Percentiles rank a stretch among this genome's conserved stretches.
These are phyloP conservation scores for Aleiodes leptofemur DNA, from an alignment of 2,888 invertebrate genomes.

Conservation along the genomic window DNA sequence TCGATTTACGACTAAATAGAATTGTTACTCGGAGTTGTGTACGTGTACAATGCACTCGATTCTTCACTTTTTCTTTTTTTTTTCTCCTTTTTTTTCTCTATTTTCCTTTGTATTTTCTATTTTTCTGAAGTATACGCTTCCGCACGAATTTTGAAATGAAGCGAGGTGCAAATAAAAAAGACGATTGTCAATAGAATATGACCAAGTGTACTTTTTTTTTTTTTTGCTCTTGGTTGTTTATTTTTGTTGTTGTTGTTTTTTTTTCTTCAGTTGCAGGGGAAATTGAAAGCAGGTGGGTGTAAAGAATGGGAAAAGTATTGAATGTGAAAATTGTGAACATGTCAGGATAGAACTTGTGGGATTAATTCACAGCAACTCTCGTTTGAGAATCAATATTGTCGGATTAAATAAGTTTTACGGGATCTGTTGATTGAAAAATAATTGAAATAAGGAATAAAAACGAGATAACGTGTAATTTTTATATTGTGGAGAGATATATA, in stretches of 20 bases:
- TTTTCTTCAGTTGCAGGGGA: not conserved
- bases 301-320: conserved; percentile 8
- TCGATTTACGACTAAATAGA: conserved; percentile 28
- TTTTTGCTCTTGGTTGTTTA: not conserved
- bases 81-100: not conserved
- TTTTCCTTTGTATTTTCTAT: not conserved
- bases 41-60: not conserved
- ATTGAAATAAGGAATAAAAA: too few species aligned
- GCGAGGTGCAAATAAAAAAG: not conserved
- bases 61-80: not conserved
- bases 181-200: conserved; percentile 20
- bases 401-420: not conserved
- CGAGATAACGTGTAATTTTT: too few species aligned
- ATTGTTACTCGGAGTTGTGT: conserved; percentile 21
- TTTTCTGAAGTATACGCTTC: not conserved
- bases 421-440: not conserved
- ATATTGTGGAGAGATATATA: too few species aligned
- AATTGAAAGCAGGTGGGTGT: conserved; percentile 29
- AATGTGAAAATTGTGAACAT: conserved; percentile 21
- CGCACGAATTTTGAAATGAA: conserved; percentile 18
- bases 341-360: conserved; percentile 4
- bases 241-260: not conserved
- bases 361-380: conserved; percentile 8
- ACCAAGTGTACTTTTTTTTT: not conserved
- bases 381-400: not conserved